Evolutionary conservation across 2,888 invertebrate genomes (phyloP).

Genomic region (Himalopsyche kuldschensis): DNA sequence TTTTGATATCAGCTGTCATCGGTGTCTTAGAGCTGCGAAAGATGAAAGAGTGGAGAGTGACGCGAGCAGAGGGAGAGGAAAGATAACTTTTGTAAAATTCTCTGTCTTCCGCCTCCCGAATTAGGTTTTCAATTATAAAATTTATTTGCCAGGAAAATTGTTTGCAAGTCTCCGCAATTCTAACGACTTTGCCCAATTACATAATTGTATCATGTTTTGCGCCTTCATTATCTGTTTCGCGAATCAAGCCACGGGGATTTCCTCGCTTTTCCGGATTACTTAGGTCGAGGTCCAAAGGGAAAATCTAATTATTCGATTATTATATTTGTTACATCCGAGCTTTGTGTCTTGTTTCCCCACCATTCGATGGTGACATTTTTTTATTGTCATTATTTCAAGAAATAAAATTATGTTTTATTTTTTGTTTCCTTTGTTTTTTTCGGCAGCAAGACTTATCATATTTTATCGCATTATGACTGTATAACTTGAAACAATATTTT

Average conservation of each 20-base stretch:
- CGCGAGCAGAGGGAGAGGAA: neutral
- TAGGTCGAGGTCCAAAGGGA: neutral
- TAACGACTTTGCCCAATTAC: conserved; percentile 37
- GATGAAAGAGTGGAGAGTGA: neutral
- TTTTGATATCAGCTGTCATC: neutral
- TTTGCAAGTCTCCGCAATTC: conserved; percentile 21
- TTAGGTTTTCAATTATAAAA: conserved; percentile 39
- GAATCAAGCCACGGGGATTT: neutral
- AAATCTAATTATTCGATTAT: neutral
- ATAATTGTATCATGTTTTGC: conserved; percentile 37
- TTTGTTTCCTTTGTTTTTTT: neutral
- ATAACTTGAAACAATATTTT: no score
- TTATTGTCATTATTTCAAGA: neutral
- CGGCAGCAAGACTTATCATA: no score
- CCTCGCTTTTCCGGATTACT: neutral
- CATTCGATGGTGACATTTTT: neutral
- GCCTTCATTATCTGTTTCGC: conserved; percentile 34
- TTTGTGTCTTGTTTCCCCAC: neutral
- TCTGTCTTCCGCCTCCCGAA: conserved; percentile 18
- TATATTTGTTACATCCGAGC: neutral
- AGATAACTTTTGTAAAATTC: neutral
- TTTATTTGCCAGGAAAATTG: conserved; percentile 31
- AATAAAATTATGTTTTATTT: neutral
- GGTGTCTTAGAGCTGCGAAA: neutral
- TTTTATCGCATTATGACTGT: no score